phyloP scores from a whole-genome alignment of 2,797 vertebrate species.

The Kryptopterus vitreolus region DNA sequence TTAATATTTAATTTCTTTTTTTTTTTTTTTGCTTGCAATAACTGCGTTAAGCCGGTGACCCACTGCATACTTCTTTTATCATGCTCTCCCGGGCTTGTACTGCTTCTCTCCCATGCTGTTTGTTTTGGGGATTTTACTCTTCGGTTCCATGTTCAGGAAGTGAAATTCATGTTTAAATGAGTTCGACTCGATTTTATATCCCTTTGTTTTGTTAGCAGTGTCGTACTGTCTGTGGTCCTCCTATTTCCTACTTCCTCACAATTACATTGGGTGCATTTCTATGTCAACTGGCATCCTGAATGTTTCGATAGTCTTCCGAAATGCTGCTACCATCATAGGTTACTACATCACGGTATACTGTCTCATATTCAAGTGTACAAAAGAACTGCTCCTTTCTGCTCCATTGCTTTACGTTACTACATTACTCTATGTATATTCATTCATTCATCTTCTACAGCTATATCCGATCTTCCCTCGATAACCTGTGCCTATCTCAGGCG shows the following conservation, averaged over 20 bases:
- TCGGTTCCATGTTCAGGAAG: neutral
- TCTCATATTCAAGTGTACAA: neutral
- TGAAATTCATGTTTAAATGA: neutral
- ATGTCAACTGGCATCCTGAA: neutral
- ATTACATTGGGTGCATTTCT: neutral
- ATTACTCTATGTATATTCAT: neutral
- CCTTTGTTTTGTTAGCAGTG: too few species aligned
- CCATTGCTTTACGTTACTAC: neutral
- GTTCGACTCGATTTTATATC: neutral
- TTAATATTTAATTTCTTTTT: neutral
- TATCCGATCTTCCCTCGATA: too few species aligned
- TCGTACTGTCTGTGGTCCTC: too few species aligned
- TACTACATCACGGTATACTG: neutral
- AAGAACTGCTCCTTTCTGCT: neutral
- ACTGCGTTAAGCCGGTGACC: neutral
- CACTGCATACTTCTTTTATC: neutral
- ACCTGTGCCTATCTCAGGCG: too few species aligned
- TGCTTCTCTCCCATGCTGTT: neutral
- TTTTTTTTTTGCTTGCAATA: neutral
- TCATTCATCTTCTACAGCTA: too few species aligned
- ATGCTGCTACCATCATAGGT: too few species aligned
- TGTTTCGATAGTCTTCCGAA: neutral
- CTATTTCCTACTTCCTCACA: too few species aligned
- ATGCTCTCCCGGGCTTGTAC: neutral
- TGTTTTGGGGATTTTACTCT: too few species aligned